phyloP scores from a whole-genome alignment of 2,888 invertebrate genomes.

The Drosophila infuscata region DNA sequence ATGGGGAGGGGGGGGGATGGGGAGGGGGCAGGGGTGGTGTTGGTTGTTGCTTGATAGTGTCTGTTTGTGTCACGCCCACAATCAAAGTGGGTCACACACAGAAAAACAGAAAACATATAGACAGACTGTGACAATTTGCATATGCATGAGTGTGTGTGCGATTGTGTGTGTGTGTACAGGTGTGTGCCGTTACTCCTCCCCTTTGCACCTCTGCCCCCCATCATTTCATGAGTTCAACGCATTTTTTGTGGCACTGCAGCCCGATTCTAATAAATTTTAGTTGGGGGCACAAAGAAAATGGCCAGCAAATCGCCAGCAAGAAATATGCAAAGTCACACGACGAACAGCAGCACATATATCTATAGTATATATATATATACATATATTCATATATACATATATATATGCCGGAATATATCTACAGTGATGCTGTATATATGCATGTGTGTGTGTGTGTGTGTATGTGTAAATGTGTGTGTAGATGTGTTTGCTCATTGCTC shows the following conservation, averaged over 20 bases:
- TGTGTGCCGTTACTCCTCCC: conserved; percentile 12
- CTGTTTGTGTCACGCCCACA: conserved; percentile 54
- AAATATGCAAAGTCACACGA: conserved; percentile 74
- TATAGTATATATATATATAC: conserved; percentile 23
- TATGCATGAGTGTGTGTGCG: conserved; percentile 62
- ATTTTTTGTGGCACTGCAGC: conserved; percentile 45
- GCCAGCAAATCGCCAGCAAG: conserved; percentile 49
- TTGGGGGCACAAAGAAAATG: conserved; percentile 32
- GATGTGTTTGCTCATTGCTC: conserved; percentile 34
- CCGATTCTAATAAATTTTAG: conserved; percentile 71
- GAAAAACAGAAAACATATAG: conserved; percentile 5
- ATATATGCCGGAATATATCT: conserved; percentile 32
- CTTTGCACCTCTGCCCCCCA: neutral
- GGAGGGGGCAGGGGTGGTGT: neutral
- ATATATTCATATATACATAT: conserved; percentile 30
- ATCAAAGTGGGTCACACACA: conserved; percentile 71
- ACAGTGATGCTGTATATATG: conserved; percentile 13
- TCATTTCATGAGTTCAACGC: conserved; percentile 57
- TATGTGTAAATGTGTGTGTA: conserved; percentile 29
- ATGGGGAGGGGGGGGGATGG: neutral
- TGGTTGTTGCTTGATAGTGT: neutral
- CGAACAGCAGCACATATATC: conserved; percentile 51
- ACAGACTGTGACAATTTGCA: conserved; percentile 67
- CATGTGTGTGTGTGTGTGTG: neutral
- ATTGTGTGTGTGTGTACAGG: conserved; percentile 31